Evolutionary conservation across 2,797 vertebrate species (phyloP).

Genomic region (Clarias fuscus): DNA sequence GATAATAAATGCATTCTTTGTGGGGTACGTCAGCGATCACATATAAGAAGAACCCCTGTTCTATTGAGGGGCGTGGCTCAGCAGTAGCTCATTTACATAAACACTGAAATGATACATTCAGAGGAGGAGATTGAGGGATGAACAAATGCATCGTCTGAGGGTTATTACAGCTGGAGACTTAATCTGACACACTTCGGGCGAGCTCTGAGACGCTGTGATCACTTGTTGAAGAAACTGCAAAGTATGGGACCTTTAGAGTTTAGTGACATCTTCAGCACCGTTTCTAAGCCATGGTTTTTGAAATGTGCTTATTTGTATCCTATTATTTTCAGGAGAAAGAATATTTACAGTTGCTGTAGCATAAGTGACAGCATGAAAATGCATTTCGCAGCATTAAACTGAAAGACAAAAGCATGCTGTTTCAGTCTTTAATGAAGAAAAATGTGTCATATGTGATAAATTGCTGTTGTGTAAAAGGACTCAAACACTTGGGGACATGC

Average conservation of each 20-base stretch:
- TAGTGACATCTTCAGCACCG: neutral
- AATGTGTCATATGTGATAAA: neutral
- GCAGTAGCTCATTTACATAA: too few relatives aligned
- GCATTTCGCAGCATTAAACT: neutral
- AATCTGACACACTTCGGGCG: too few relatives aligned
- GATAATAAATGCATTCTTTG: too few relatives aligned
- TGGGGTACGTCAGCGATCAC: too few relatives aligned
- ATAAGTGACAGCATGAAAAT: neutral
- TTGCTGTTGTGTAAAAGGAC: neutral
- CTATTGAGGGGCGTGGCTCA: too few relatives aligned
- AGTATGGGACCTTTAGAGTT: neutral
- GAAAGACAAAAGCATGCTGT: neutral
- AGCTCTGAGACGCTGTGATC: too few relatives aligned
- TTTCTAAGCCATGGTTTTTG: neutral
- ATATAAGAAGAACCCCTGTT: too few relatives aligned
- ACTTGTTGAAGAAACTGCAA: too few relatives aligned
- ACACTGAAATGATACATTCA: too few relatives aligned
- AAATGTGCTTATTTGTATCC: neutral
- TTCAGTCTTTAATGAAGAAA: neutral
- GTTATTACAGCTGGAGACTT: too few relatives aligned
- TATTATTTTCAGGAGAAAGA: neutral
- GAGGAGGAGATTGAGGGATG: too few relatives aligned
- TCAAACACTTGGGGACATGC: neutral
- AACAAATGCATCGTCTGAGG: too few relatives aligned
- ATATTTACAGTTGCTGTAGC: neutral